Base-by-base conservation (phyloP, 1,140 invertebrate genomes). In the Tenebrio molitor region DNA sequence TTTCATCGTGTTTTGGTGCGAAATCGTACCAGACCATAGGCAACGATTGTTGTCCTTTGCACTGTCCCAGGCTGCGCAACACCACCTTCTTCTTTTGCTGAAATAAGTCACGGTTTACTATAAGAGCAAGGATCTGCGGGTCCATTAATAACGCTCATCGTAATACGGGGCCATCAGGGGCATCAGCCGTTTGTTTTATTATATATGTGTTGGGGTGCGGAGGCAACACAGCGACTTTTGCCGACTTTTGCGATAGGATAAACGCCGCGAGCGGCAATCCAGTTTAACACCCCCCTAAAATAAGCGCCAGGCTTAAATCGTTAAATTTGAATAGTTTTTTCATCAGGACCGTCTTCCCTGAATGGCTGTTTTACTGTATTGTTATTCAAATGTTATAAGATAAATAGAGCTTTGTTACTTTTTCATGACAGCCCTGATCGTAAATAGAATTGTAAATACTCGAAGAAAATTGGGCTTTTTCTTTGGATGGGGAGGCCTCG, bases 71-170 rank as follows among this genome's bases (percentile, higher is more conserved):
- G 62, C 65, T 73, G 50, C 63, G 74, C 23, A 78, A 44, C 14
- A 71, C 71, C 62, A 75, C 39, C 46, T 41, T 73, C 69, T 75
- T 75, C 53, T 70, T 71, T 29, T 34, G 19, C 77, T 78, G 75
- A 77, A 76, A 79, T 79, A 77, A 79, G 74, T 77, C 76, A 79
- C 71, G 66, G n/a, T 71, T 78, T 78, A 78, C 41, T 75, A 41
- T 77, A 78, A 78, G 77, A 71, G 8, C 42, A 50, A 46, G 74
- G 74, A 75, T 77, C 69, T 73, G 58, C 70, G 65, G 39, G 25
- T 72, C 76, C 77, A 78, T 78, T 77, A 78, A 77, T 77, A 77
- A 70, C 64, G 69, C 42, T 78, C 71, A 75, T 74, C 36, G 70
- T 65, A 74, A 74, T 72, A 72, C 68, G 23, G 53, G 53, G 44